phyloP scores from a whole-genome alignment of 2,888 invertebrate genomes.

The Hypsopygia costalis region DNA sequence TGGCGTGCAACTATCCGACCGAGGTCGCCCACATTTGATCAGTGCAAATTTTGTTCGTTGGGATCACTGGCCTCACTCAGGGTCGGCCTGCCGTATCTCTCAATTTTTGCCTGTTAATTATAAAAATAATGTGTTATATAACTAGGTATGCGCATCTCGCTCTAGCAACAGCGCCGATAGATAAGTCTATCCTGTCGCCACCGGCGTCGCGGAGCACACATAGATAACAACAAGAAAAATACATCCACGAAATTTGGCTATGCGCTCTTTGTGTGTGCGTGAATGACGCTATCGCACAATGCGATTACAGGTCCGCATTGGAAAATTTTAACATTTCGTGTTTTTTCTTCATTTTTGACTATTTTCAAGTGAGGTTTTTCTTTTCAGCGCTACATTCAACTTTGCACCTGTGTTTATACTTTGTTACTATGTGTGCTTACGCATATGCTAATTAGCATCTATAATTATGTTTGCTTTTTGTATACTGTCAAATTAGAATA shows the following conservation, averaged over 20 bases:
- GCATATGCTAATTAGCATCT: too few relatives aligned
- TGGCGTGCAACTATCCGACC: slow-evolving; percentile 64
- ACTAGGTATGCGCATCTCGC: slow-evolving; percentile 44
- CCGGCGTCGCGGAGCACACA: slow-evolving; percentile 63
- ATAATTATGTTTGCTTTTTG: too few relatives aligned
- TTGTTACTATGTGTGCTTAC: too few relatives aligned
- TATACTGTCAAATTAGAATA: too few relatives aligned
- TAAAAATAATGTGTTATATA: slow-evolving; percentile 81
- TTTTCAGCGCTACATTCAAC: too few relatives aligned
- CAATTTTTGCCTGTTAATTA: slow-evolving; percentile 80
- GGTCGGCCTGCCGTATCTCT: slow-evolving; percentile 75
- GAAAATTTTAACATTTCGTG: slow-evolving; percentile 21
- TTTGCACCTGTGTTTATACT: too few relatives aligned
- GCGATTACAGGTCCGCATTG: slow-evolving; percentile 73
- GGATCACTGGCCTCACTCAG: slow-evolving; percentile 74
- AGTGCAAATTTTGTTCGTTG: slow-evolving; percentile 76
- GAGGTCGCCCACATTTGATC: slow-evolving; percentile 80
- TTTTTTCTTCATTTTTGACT: slow-evolving; percentile 7
- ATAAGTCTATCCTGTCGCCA: slow-evolving; percentile 44
- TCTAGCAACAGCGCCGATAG: slow-evolving; percentile 26
- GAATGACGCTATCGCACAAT: slow-evolving; percentile 78
- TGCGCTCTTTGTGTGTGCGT: slow-evolving; percentile 60
- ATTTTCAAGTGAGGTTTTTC: too few relatives aligned
- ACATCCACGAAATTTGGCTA: slow-evolving; percentile 74
- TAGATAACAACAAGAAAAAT: slow-evolving; percentile 60